These are phyloP conservation scores for Leucania comma DNA, from an alignment of 2,888 invertebrate species.

Conservation along the genomic window DNA sequence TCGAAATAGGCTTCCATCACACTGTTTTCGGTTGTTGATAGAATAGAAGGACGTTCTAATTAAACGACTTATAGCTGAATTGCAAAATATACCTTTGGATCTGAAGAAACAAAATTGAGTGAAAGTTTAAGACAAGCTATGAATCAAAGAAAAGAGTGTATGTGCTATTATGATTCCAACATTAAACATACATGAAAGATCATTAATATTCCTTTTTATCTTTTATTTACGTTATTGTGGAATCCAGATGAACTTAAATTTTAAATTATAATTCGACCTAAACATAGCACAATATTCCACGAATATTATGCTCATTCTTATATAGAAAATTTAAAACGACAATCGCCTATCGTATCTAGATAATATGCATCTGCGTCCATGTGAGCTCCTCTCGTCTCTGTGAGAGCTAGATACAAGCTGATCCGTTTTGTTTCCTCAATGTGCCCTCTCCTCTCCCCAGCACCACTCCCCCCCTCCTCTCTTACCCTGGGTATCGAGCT, in stretches of 20 bases:
- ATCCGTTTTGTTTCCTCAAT: slow-evolving; percentile 83
- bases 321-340: slow-evolving; percentile 55
- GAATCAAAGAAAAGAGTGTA: too few relatives aligned
- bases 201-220: too few relatives aligned
- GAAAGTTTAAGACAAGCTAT: too few relatives aligned
- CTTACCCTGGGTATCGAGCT: slow-evolving; percentile 43
- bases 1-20: too few relatives aligned
- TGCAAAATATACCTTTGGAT: too few relatives aligned
- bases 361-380: slow-evolving; percentile 63
- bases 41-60: too few relatives aligned
- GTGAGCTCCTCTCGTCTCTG: slow-evolving; percentile 61
- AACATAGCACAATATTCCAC: not conserved
- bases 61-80: too few relatives aligned
- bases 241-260: not conserved
- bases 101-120: too few relatives aligned
- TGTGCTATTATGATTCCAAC: too few relatives aligned
- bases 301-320: slow-evolving; percentile 14
- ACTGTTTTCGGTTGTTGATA: too few relatives aligned
- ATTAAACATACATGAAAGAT: too few relatives aligned
- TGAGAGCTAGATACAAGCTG: slow-evolving; percentile 78
- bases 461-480: not conserved
- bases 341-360: slow-evolving; percentile 71
- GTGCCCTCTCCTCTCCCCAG: slow-evolving; percentile 45
- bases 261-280: slow-evolving; percentile 4
- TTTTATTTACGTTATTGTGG: not conserved